Evolutionary conservation across 2,797 vertebrate species (phyloP), one percentile per base, ranked within the genome.

Genomic region (Trichosurus vulpecula): DNA sequence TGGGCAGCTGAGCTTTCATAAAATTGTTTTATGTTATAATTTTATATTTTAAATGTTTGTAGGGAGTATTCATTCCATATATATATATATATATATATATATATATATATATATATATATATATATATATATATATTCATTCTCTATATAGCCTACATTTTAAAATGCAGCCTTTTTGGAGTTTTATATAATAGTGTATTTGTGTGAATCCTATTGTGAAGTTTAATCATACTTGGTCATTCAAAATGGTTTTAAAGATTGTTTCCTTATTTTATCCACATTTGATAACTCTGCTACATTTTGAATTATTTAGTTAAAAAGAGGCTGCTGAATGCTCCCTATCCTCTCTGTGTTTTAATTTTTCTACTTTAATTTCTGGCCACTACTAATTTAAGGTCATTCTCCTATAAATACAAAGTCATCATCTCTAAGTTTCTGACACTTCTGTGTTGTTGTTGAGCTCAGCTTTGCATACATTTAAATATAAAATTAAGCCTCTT

Each of bases 381-480:
- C 12, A 55, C 74, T 92, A 51, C 1, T 94, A 27, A 81, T 81
- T 81, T 81, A 91, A 96, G 35, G 30, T 13, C 35, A 92, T 10
- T 92, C 8, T 47, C 25, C 41, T 81, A 81, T 81, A 81, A 81
- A 47, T 47, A 81, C n/a, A 94, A 31, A 94, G 16, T 52, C 31
- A 94, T 41, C 41, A 74, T 54, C 94, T 90, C 35, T n/a, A 66
- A n/a, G n/a, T 54, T 66, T 93, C 90, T 81, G 41, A 94, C 89
- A 54, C 47, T 35, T 47, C n/a, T 58, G 22, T 52, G 25, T 53
- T 58, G 31, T 35, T 55, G 58, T 74, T 92, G 91, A 94, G 41
- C 51, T 92, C 6, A 66, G 52, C 0, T 53, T 53, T 29, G 14
- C 30, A 53, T 30, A 41, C 56, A 91, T 92, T 56, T 61, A 94